Percentiles rank a stretch among this genome's conserved stretches.
Evolutionary conservation across 37 sponge, comb jelly and placozoan genomes (phyloP).

Genomic region (Hormiphora californensis): DNA sequence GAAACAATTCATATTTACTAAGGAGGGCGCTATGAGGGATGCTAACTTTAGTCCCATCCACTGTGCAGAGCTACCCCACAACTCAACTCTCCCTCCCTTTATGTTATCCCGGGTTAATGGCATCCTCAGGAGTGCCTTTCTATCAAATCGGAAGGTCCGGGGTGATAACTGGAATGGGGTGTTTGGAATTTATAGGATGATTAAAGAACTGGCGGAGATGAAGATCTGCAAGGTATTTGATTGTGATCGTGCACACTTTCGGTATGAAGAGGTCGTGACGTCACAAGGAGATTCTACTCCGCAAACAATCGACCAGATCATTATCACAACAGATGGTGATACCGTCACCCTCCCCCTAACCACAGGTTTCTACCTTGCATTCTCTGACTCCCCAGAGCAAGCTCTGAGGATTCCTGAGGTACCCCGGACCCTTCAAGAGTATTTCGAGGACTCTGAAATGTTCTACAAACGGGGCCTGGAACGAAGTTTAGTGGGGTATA

Average conservation of each 20-base stretch:
- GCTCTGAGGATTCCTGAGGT: background rate
- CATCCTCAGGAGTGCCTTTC: background rate
- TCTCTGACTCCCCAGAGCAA: background rate
- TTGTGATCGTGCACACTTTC: background rate
- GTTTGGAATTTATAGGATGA: constrained; percentile 10
- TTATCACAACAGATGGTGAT: background rate
- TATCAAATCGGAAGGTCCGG: constrained; percentile 27
- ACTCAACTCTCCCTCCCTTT: background rate
- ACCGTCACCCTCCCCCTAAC: background rate
- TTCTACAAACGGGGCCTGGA: constrained; percentile 1
- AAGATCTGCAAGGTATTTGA: background rate
- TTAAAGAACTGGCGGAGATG: background rate
- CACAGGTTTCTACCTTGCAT: background rate
- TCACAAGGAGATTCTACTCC: too few species aligned
- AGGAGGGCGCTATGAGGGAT: constrained; percentile 7
- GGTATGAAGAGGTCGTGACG: background rate
- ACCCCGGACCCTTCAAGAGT: background rate
- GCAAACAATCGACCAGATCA: too few species aligned
- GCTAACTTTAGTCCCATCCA: constrained; percentile 31
- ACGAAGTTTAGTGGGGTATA: background rate
- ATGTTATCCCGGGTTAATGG: background rate
- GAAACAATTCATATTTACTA: constrained; percentile 35
- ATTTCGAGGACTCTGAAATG: background rate
- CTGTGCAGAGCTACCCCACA: constrained; percentile 6
- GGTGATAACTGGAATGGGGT: background rate